Evolutionary conservation across 2,888 invertebrate genomes (phyloP).

Genomic region (Andricus curvator): DNA sequence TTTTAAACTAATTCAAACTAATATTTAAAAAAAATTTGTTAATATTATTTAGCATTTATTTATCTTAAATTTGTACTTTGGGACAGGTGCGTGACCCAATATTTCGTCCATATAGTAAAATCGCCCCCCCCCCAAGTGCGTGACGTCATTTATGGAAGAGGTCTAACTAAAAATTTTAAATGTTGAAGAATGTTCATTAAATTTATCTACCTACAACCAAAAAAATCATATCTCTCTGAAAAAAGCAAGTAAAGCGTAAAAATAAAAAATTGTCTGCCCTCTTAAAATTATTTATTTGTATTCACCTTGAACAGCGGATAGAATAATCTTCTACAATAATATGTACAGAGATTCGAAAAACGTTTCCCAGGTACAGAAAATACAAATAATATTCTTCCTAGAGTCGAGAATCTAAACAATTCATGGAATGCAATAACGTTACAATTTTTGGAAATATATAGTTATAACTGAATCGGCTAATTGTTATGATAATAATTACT

Average conservation of each 20-base stretch:
- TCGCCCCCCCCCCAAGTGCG: no score
- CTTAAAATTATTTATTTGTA: conserved; percentile 37
- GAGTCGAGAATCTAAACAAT: conserved; percentile 4
- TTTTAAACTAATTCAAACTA: no score
- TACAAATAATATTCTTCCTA: conserved; percentile 2
- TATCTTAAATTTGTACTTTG: no score
- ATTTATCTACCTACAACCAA: no score
- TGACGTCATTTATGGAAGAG: no score
- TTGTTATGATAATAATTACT: background rate
- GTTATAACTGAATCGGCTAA: background rate
- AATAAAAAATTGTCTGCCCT: background rate
- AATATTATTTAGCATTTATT: no score
- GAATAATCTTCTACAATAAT: conserved; percentile 26
- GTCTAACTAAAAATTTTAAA: no score
- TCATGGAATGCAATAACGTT: conserved; percentile 27
- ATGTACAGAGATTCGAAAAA: conserved; percentile 30
- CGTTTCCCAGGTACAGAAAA: conserved; percentile 3
- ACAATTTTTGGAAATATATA: conserved; percentile 20
- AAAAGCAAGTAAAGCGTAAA: background rate
- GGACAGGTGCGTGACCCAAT: no score
- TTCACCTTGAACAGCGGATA: conserved; percentile 2
- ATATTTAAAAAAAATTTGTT: no score
- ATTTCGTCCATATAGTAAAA: no score
- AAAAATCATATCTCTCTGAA: no score
- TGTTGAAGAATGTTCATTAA: no score